Base-by-base conservation (phyloP, 2,797 vertebrate genomes). In the Mormyrops attenuatus region DNA sequence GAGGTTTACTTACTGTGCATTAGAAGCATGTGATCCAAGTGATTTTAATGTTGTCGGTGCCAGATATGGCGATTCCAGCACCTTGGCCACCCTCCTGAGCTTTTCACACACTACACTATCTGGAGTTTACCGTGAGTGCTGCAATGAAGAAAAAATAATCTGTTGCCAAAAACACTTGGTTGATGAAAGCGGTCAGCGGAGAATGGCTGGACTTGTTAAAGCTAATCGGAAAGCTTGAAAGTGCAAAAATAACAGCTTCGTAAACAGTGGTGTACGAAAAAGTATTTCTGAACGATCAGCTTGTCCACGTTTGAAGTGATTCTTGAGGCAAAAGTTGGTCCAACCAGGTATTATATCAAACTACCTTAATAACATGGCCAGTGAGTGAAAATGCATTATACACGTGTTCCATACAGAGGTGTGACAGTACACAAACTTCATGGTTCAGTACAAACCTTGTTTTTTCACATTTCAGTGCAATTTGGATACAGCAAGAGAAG, bases 121-220 rank as follows among this genome's bases (percentile, higher is more conserved):
- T 73, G 17, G 66, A 73, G 34, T 73, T 73, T 17, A 41, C 69
- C 2, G 34, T 38, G 30, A 73, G 13, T 17, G 38, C 5, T 82
- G 17, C 7, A 82, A 47, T 47, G 69, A 73, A 73, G 5, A 41
- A 73, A 73, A 69, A 63, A 15, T 4, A 38, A 73, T 41, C 30
- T 1, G 6, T 47, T 47, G 41, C 77, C 41, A 47, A 44, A 82
- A 82, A 82, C 38, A 82, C 73, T 41, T 80, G 34, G 38, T 80
- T 80, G 17, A 80, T 20, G 17, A 80, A 44, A 80, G 26, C 5
- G 41, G 77, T 82, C 77, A n/a, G 77, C 3, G 41, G 77, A 82
- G 38, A 82, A 82, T 82, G 77, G 77, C 77, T 22, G 4, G 73
- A 80, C 77, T 82, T n/a, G 77, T 82, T 82, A 44, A 82, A 82